Base-by-base conservation (phyloP, 2,797 vertebrate species). In the Nothura maculosa region DNA sequence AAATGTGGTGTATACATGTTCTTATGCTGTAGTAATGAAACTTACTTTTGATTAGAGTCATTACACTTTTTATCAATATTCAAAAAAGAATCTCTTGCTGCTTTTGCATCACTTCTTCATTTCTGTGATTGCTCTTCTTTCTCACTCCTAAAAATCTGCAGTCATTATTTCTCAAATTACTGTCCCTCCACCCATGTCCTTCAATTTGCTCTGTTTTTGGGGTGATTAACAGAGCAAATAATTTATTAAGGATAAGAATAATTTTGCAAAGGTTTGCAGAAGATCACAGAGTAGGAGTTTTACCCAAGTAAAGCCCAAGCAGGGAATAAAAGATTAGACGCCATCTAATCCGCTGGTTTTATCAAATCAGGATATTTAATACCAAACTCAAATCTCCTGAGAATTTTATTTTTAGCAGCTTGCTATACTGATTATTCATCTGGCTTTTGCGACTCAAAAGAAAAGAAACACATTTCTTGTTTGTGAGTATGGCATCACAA, bases 171-270 rank as follows among this genome's bases (percentile, higher is more conserved):
- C 67, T 82, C 17, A 87, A 64, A 90, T 74, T 91, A 77, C 87
- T 95, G 68, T 84, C 55, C 32, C 76, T 90, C 68, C 55, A 85
- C 30, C 62, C 86, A 83, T n/a, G 54, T 78, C 72, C 42, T 60
- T 89, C 78, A 54, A 30, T 85, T 94, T 94, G 66, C 92, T 95
- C 84, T 93, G 78, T 75, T 96, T 96, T 95, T 85, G 89, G 60
- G 66, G 76, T 89, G 87, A 77, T 77, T 86, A 92, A 87, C 6
- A 4, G 81, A 92, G 84, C 88, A 96, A 94, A 90, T 83, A 90
- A 87, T 85, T 87, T 94, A 74, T 77, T 89, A 94, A 66, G 73
- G 80, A 87, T 91, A 89, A 93, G 91, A 94, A 91, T 76, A 80
- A 81, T 81, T 96, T 93, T 94, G 68, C 54, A 68, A 93, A 94